Evolutionary conservation across 2,113 vertebrate species (phyloP), one percentile per base, ranked within the genome.

Genomic region (Melanostigma gelatinosum): DNA sequence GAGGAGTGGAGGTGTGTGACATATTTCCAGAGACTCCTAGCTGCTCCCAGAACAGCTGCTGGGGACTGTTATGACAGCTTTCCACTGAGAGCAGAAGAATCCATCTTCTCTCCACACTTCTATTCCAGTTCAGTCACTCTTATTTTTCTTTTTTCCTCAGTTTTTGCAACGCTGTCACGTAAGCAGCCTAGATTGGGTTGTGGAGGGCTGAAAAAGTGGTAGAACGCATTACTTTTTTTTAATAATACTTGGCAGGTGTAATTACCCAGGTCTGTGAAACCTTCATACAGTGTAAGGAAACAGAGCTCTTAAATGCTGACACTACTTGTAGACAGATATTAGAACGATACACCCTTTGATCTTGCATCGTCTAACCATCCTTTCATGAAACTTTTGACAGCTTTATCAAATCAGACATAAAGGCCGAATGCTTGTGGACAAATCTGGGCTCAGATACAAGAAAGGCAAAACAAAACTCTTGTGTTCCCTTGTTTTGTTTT

Each of bases 61-160:
- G 91, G 91, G 90, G 92, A 89, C 91, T 91, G 90, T 91, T 89
- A 85, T 93, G 92, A 93, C 92, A 93, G 91, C 92, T 92, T 89
- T 91, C 91, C 91, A 90, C 91, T 85, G 89, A 92, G 89, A 91
- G 90, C 84, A 88, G 86, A 93, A 75, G 84, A 93, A 91, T 93
- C 89, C 91, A 93, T 93, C 92, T 90, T 91, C 87, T 65, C 88
- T 81, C 89, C 78, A 81, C 89, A 89, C 88, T 88, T 92, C 89
- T 83, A 92, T 92, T 92, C 88, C 88, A 90, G 84, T 91, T 92
- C 90, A 90, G 87, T 92, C 91, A 87, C 72, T 91, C 86, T 90
- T 76, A 85, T 91, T 92, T 88, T 92, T 85, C 77, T 75, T 70
- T 88, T 88, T 89, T 77, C 81, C 77, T 57, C 66, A 88, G 79